These are phyloP conservation scores for Schizothorax lantsangensis DNA, from an alignment of 2,797 vertebrate genomes.

Conservation along the genomic window DNA sequence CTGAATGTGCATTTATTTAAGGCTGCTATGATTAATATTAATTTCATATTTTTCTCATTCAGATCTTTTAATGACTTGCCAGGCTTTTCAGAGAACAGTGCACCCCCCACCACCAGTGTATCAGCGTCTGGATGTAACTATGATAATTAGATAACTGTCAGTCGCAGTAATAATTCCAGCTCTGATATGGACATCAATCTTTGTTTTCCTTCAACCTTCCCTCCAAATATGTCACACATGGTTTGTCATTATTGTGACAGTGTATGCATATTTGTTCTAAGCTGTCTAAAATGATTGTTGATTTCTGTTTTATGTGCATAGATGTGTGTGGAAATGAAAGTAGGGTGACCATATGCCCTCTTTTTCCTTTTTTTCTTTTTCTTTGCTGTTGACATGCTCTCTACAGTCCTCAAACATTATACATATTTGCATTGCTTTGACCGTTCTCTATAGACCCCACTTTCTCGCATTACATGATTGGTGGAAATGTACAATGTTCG, in stretches of 20 bases:
- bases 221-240: slow-evolving; percentile 34
- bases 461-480: neutral
- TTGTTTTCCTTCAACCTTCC: slow-evolving; percentile 36
- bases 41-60: slow-evolving; percentile 9
- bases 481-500: neutral
- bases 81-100: slow-evolving; percentile 8
- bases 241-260: slow-evolving; percentile 40
- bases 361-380: neutral
- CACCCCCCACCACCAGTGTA: neutral
- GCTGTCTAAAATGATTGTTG: slow-evolving; percentile 44
- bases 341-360: neutral
- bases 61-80: slow-evolving; percentile 29
- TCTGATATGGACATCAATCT: slow-evolving; percentile 47
- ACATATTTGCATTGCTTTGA: neutral
- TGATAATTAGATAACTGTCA: slow-evolving; percentile 51
- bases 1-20: slow-evolving; percentile 31
- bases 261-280: slow-evolving; percentile 31
- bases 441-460: neutral
- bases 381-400: neutral
- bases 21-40: slow-evolving; percentile 14
- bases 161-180: slow-evolving; percentile 22
- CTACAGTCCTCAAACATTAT: neutral
- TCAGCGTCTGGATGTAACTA: slow-evolving; percentile 13
- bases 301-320: slow-evolving; percentile 11
- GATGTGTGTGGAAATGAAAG: neutral